Evolutionary conservation across 1,140 invertebrate species (phyloP).

Genomic region (Trichonephila clavipes): DNA sequence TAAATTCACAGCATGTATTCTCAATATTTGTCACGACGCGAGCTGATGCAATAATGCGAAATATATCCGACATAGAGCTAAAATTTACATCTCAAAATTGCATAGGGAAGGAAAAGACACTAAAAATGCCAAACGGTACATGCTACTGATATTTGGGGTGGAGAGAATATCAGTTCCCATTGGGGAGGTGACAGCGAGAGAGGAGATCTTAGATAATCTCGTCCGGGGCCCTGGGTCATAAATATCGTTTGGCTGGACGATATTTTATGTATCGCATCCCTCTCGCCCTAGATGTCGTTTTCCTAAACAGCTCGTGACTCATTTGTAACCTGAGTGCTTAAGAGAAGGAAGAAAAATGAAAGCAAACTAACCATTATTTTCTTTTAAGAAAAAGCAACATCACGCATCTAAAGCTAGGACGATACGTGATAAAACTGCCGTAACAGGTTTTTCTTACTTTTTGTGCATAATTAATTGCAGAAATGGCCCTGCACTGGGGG

Average conservation of each 20-base stretch:
- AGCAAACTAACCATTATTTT: constrained; percentile 61
- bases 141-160: background rate
- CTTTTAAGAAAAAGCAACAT: background rate
- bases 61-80: too few relatives aligned
- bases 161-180: background rate
- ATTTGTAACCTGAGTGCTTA: constrained; percentile 43
- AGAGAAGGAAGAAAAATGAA: constrained; percentile 48
- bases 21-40: too few relatives aligned
- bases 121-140: constrained; percentile 1
- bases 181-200: background rate
- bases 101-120: background rate
- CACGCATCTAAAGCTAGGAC: background rate
- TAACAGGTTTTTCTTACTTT: constrained; percentile 65
- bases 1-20: too few relatives aligned
- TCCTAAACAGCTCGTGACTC: constrained; percentile 69
- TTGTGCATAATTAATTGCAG: constrained; percentile 65
- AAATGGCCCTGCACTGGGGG: background rate
- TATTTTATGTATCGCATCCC: constrained; percentile 66
- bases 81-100: constrained; percentile 8
- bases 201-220: constrained; percentile 43
- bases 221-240: constrained; percentile 30
- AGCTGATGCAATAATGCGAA: too few relatives aligned
- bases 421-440: constrained; percentile 69
- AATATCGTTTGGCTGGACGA: constrained; percentile 50
- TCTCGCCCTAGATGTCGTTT: constrained; percentile 52